Base-by-base conservation (phyloP, 2,113 vertebrate genomes). In the Serilophus lunatus region DNA sequence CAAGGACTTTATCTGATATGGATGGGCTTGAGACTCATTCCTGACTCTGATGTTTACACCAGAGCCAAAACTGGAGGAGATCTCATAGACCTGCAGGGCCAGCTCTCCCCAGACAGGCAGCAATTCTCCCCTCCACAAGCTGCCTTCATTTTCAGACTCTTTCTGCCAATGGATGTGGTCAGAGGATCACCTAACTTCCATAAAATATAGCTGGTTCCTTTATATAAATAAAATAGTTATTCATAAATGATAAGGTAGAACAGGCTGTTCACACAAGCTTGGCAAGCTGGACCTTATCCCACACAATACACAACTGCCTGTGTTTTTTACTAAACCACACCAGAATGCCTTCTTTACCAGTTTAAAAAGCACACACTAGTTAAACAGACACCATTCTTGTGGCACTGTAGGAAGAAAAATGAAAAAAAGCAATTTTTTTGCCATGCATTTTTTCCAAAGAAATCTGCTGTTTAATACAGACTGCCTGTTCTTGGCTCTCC, bases 401-500 rank as follows among this genome's bases (percentile, higher is more conserved):
- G 33, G 68, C 63, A 53, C 61, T 2, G 35, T 24, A 86, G 85
- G 86, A 93, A 90, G 88, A 84, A 92, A 94, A 86, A 92, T 36
- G 57, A 49, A 83, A 70, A 83, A 70, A 86, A 88, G 28, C 35
- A 3, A 31, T 63, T 54, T 78, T n/a, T 81, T 82, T 92, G 79
- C 80, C 92, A 92, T 78, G 65, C 7, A 49, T 90, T 95, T 93
- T 68, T 90, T 93, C 71, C 90, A 65, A 86, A 71, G 54, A 93
- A 81, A 95, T 87, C 81, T 93, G 64, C 69, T 86, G 20, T 36
- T 92, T 57, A 23, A n/a, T 53, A 38, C 45, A 83, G 56, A 44
- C 82, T 70, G 79, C 29, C 25, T 79, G 72, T 61, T 71, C 79
- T 83, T 61, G 80, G 64, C 86, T 75, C 60, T 60, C 78, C 86